A percentile compares a stretch with the other conserved stretches of the same genome.
phyloP scores from a whole-genome alignment of 2,797 vertebrate species.

The Zenarchopterus dispar region DNA sequence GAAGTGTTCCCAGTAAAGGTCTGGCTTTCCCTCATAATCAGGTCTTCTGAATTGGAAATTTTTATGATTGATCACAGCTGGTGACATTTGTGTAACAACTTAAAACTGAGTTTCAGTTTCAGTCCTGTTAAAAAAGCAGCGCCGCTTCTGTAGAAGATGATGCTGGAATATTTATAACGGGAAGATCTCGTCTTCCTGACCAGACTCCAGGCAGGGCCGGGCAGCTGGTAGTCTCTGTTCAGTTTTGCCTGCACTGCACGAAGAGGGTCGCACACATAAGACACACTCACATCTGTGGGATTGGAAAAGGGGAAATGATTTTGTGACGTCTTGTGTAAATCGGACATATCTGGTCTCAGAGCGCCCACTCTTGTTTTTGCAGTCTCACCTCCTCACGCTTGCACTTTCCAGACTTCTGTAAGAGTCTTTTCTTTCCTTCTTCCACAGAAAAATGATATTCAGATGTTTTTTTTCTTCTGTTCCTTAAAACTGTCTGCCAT shows the following conservation, averaged over 20 bases:
- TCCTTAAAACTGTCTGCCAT: conserved; percentile 53
- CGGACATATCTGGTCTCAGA: conserved; percentile 9
- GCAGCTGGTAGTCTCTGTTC: conserved; percentile 57
- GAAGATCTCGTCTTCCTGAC: too few relatives aligned
- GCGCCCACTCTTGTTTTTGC: not conserved
- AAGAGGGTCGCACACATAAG: conserved; percentile 46
- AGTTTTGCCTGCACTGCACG: conserved; percentile 12
- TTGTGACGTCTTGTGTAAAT: conserved; percentile 40
- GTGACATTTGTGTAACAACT: not conserved
- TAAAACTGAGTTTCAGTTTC: conserved; percentile 11
- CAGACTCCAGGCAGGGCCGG: conserved; percentile 13
- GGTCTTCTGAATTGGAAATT: not conserved
- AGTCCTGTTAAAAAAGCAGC: not conserved
- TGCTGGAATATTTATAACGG: conserved; percentile 10
- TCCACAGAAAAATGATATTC: conserved; percentile 20
- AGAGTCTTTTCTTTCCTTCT: not conserved
- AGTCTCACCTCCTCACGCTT: not conserved
- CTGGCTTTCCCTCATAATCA: conserved; percentile 5
- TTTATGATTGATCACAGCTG: conserved; percentile 4
- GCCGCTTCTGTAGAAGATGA: not conserved
- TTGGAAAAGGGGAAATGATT: conserved; percentile 3
- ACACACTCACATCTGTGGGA: not conserved
- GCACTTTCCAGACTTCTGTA: not conserved
- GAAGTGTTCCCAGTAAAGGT: not conserved
- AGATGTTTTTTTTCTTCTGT: conserved; percentile 41